Percentiles rank a stretch among this genome's conserved stretches.
Evolutionary conservation across 1,140 invertebrate species (phyloP).

Genomic region (Mya arenaria): DNA sequence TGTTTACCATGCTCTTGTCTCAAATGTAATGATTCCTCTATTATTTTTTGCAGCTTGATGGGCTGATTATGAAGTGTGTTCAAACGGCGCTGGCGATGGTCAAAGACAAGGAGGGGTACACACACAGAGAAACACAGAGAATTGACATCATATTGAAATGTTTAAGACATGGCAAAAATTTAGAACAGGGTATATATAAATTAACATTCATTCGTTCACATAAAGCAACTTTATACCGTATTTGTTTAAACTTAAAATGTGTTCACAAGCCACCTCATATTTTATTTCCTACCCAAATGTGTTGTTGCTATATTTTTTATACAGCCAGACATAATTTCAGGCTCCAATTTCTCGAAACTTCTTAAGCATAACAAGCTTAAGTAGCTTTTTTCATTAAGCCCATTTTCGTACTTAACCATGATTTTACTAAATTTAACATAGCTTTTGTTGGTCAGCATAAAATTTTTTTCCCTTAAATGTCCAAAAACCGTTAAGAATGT

Average conservation of each 20-base stretch:
- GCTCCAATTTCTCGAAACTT: too few species aligned
- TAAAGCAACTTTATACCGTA: not conserved
- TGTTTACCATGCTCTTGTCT: too few species aligned
- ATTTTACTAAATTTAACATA: too few species aligned
- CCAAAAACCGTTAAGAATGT: too few species aligned
- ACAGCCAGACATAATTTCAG: not conserved
- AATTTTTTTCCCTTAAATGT: too few species aligned
- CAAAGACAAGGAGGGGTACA: slow-evolving; percentile 17
- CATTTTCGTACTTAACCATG: too few species aligned
- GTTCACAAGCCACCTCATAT: not conserved
- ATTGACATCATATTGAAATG: not conserved
- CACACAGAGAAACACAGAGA: slow-evolving; percentile 27
- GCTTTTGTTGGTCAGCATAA: too few species aligned
- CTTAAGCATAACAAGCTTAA: too few species aligned
- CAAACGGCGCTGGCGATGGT: slow-evolving; percentile 40
- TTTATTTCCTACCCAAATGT: not conserved
- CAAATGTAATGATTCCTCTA: too few species aligned
- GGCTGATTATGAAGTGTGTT: slow-evolving; percentile 22
- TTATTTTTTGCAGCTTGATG: too few species aligned
- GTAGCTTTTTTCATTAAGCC: too few species aligned
- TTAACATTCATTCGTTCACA: not conserved
- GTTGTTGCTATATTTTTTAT: not conserved
- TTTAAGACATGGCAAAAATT: not conserved
- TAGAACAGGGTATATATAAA: not conserved
- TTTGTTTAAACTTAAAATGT: not conserved